A percentile compares a stretch with the other conserved stretches of the same genome.
phyloP scores from a whole-genome alignment of 1,140 invertebrate genomes.

The Pogonognathellus flavescens region DNA sequence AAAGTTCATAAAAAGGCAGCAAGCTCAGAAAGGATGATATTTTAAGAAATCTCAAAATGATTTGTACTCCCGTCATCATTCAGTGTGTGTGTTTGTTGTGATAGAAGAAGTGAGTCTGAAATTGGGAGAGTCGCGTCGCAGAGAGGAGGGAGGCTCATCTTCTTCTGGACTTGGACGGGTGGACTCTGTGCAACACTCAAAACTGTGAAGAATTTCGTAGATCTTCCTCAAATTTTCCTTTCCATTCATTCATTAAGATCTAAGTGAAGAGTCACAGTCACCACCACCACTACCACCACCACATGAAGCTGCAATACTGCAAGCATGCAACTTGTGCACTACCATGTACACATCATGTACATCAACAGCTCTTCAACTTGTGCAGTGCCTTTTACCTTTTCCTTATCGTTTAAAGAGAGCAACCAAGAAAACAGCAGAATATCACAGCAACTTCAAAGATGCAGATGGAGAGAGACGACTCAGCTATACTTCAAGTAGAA shows the following conservation, averaged over 20 bases:
- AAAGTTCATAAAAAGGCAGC: background rate
- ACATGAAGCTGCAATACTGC: no score
- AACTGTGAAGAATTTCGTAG: background rate
- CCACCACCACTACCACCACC: no score
- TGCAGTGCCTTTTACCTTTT: background rate
- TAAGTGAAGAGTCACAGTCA: background rate
- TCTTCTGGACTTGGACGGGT: background rate
- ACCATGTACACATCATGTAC: background rate
- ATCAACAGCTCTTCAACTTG: background rate
- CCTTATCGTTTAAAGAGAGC: background rate
- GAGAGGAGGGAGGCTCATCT: background rate
- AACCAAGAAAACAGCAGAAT: background rate
- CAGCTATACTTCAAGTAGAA: no score
- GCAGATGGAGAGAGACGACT: background rate
- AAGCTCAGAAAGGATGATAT: slow-evolving; percentile 44
- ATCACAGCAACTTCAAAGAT: background rate
- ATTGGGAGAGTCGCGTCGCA: background rate
- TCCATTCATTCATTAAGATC: slow-evolving; percentile 29
- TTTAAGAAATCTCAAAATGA: slow-evolving; percentile 52
- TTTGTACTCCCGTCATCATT: slow-evolving; percentile 44
- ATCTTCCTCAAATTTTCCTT: background rate
- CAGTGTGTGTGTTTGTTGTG: slow-evolving; percentile 28
- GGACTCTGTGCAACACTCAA: background rate
- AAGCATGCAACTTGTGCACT: no score
- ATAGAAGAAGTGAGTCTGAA: slow-evolving; percentile 36